Evolutionary conservation across 1,140 invertebrate species (phyloP).

Genomic region (Conus ventricosus): DNA sequence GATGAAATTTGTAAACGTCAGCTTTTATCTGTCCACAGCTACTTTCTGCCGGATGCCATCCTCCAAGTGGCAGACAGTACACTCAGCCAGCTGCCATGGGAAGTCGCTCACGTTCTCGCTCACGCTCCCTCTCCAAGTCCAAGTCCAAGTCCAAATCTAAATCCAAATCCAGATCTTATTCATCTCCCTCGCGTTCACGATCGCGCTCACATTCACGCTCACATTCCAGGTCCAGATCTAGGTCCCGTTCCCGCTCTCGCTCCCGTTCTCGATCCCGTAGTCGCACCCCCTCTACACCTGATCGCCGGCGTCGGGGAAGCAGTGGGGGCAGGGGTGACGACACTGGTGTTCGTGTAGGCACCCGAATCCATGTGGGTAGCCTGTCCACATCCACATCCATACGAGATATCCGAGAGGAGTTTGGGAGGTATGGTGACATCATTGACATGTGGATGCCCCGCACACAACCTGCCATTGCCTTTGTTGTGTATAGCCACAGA

Average conservation of each 20-base stretch:
- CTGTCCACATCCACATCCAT: conserved; percentile 66
- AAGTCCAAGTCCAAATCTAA: background rate
- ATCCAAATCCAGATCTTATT: background rate
- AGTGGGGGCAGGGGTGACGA: conserved; percentile 39
- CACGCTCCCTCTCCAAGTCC: background rate
- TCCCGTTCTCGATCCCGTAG: background rate
- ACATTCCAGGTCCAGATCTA: background rate
- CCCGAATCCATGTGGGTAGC: conserved; percentile 70
- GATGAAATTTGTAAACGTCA: too few species aligned
- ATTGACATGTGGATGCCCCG: conserved; percentile 73
- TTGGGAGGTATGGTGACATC: conserved; percentile 72
- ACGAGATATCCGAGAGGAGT: conserved; percentile 66
- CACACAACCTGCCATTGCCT: conserved; percentile 74
- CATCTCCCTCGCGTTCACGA: background rate
- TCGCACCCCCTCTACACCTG: background rate
- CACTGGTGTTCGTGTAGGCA: conserved; percentile 52
- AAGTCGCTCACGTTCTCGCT: conserved; percentile 1
- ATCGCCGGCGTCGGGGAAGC: conserved; percentile 38
- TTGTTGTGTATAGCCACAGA: conserved; percentile 71
- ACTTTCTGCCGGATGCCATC: too few species aligned
- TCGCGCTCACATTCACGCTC: background rate
- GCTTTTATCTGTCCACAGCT: too few species aligned
- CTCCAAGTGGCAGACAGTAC: too few species aligned
- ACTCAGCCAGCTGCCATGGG: background rate
- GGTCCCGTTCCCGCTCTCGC: background rate